Percentiles rank a stretch among this genome's conserved stretches.
Conservation (phyloP, 2,888 invertebrate species). For the Trichopoda pennipes region DNA sequence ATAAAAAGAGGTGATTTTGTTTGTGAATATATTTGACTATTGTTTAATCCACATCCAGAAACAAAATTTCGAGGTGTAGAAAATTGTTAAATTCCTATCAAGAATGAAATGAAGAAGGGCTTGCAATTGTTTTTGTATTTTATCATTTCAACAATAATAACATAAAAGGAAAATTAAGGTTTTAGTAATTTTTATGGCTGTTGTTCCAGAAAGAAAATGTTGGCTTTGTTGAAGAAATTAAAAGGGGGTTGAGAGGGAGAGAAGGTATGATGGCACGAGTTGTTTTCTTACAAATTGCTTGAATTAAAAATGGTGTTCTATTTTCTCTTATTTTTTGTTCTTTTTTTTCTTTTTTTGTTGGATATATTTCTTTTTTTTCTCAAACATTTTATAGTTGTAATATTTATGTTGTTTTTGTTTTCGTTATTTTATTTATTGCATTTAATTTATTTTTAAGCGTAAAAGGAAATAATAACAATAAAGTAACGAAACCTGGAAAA, state of each 20-base stretch:
- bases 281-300: slow-evolving; percentile 52
- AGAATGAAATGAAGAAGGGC: slow-evolving; percentile 29
- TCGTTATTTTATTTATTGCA: slow-evolving; percentile 61
- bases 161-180: slow-evolving; percentile 23
- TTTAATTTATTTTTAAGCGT: slow-evolving; percentile 63
- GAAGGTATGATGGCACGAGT: slow-evolving; percentile 4
- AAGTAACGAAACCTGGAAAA: slow-evolving; percentile 66
- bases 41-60: slow-evolving; percentile 25
- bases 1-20: too few species aligned
- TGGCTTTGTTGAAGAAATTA: not conserved
- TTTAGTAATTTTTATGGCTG: slow-evolving; percentile 51
- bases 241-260: not conserved
- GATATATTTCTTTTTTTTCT: not conserved
- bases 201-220: slow-evolving; percentile 8
- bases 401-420: slow-evolving; percentile 27
- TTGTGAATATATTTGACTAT: slow-evolving; percentile 28
- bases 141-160: slow-evolving; percentile 49
- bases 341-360: not conserved
- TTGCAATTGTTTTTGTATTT: slow-evolving; percentile 57
- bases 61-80: slow-evolving; percentile 19
- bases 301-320: slow-evolving; percentile 41
- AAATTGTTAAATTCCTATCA: slow-evolving; percentile 32
- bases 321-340: too few species aligned
- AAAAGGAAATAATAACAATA: slow-evolving; percentile 64
- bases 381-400: slow-evolving; percentile 48